These are phyloP conservation scores for Siniperca obscura DNA, from an alignment of 2,797 vertebrate species.

Conservation along the genomic window DNA sequence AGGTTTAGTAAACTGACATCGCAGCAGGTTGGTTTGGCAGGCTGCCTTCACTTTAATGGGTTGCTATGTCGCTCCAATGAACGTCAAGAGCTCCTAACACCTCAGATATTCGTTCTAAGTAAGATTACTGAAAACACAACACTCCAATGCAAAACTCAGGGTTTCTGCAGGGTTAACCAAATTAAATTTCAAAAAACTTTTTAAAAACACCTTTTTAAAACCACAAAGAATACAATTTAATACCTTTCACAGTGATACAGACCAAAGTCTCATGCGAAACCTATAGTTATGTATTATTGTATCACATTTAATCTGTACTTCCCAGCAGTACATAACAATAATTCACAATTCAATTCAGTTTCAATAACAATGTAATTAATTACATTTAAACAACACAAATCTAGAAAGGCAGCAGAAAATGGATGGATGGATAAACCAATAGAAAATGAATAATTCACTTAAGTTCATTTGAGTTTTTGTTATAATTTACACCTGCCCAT, in stretches of 20 bases:
- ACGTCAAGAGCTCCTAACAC: constrained; percentile 8
- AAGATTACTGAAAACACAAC: not conserved
- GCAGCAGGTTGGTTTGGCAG: constrained; percentile 48
- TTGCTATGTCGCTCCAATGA: constrained; percentile 17
- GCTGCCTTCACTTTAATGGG: constrained; percentile 40
- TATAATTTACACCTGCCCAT: not conserved
- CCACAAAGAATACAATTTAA: not conserved
- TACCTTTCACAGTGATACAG: not conserved
- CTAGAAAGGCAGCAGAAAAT: not conserved
- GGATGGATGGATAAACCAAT: not conserved
- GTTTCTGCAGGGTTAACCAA: not conserved
- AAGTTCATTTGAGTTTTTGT: not conserved
- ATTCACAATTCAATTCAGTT: not conserved
- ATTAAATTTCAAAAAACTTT: not conserved
- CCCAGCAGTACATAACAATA: not conserved
- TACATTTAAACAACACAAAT: not conserved
- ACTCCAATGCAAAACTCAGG: not conserved
- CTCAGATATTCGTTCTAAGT: not conserved
- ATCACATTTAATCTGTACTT: not conserved
- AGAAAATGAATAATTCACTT: not conserved
- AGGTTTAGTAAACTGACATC: constrained; percentile 45
- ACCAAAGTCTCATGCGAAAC: not conserved
- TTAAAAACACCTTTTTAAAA: not conserved
- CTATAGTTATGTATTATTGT: not conserved
- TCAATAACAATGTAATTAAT: not conserved